Evolutionary conservation across 92 coral and sea anemone genomes (phyloP).

Genomic region (Epizoanthus illoricatus): DNA sequence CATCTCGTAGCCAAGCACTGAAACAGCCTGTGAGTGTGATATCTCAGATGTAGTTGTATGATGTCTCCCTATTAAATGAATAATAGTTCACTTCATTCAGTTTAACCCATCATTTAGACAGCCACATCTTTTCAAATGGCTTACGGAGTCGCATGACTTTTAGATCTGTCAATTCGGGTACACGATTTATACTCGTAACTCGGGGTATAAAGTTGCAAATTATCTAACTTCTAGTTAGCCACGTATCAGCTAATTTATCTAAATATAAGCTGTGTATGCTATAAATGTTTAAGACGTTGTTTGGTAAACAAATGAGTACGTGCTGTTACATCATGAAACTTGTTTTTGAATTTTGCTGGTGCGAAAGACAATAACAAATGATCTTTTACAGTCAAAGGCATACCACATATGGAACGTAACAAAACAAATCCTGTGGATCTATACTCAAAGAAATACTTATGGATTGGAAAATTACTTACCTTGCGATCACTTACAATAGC

Average conservation of each 20-base stretch:
- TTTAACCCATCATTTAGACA: too few relatives aligned
- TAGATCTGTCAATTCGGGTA: too few relatives aligned
- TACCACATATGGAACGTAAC: too few relatives aligned
- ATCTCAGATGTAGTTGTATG: neutral
- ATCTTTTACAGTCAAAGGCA: neutral
- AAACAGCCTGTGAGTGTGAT: constrained; percentile 7
- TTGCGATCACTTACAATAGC: neutral
- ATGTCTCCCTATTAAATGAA: neutral
- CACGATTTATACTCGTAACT: neutral
- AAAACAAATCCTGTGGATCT: too few relatives aligned
- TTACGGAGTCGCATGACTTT: too few relatives aligned
- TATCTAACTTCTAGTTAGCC: constrained; percentile 1
- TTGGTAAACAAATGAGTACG: constrained; percentile 4
- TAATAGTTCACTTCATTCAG: neutral
- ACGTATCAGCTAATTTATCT: neutral
- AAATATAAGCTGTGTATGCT: neutral
- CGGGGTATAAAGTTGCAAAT: neutral
- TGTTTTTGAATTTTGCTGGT: constrained; percentile 8
- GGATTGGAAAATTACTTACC: too few relatives aligned
- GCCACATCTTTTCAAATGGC: too few relatives aligned
- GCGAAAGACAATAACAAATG: neutral
- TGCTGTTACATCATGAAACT: neutral
- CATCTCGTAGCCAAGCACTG: neutral
- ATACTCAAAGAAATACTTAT: too few relatives aligned
- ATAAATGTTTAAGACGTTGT: constrained; percentile 15